Evolutionary conservation across 2,888 invertebrate species (phyloP).

Genomic region (Drosophila anomalata): DNA sequence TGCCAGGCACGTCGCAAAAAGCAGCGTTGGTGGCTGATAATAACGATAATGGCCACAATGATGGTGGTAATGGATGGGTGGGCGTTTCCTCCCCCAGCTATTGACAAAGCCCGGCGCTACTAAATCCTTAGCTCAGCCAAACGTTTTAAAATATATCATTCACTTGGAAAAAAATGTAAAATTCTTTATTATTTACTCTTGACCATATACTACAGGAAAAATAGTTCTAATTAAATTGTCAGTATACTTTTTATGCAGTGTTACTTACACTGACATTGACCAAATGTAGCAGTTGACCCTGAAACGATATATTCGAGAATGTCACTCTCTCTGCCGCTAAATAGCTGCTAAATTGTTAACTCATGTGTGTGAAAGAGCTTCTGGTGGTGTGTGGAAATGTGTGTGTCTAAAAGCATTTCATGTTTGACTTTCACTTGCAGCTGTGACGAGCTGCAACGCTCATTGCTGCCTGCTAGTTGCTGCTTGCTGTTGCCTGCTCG

Average conservation of each 20-base stretch:
- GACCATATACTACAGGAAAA: not conserved
- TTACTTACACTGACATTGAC: conserved; percentile 37
- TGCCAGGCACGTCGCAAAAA: conserved; percentile 59
- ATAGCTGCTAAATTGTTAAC: conserved; percentile 41
- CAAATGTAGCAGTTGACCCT: conserved; percentile 63
- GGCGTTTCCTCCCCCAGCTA: conserved; percentile 33
- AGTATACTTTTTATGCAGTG: conserved; percentile 6
- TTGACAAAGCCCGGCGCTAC: conserved; percentile 11
- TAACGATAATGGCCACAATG: conserved; percentile 47
- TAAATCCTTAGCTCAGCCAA: conserved; percentile 53
- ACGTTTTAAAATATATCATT: conserved; percentile 24
- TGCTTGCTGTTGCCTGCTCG: not conserved
- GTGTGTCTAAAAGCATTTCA: conserved; percentile 49
- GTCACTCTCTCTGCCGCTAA: conserved; percentile 20
- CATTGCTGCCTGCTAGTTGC: not conserved
- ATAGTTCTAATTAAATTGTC: not conserved
- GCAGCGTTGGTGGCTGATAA: conserved; percentile 33
- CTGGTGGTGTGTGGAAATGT: conserved; percentile 18
- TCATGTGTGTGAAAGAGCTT: conserved; percentile 15
- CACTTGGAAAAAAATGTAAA: conserved; percentile 9
- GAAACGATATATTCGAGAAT: conserved; percentile 52
- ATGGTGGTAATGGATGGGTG: conserved; percentile 42
- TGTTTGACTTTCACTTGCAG: conserved; percentile 77
- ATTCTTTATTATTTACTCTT: not conserved
- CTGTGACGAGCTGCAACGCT: conserved; percentile 60